Evolutionary conservation across 2,888 invertebrate species (phyloP).

Genomic region (Fabriciana adippe): DNA sequence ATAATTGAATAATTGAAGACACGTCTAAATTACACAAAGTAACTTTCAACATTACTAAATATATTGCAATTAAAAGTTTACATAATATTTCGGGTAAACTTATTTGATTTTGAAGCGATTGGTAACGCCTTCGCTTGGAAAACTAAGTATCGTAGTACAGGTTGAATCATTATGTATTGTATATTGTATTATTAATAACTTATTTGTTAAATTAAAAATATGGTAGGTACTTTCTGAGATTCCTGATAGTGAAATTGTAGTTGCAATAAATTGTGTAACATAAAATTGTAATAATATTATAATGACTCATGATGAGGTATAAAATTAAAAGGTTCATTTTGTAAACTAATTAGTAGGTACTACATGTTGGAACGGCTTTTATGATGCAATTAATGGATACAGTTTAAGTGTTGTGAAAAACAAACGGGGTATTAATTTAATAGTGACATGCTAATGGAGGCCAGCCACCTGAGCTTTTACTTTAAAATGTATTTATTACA

Average conservation of each 20-base stretch:
- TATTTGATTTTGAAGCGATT: too few species aligned
- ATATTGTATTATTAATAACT: too few species aligned
- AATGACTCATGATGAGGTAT: constrained; percentile 12
- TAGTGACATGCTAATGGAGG: constrained; percentile 66
- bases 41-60: too few species aligned
- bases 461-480: constrained; percentile 54
- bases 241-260: neutral
- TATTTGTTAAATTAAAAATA: too few species aligned
- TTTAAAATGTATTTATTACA: constrained; percentile 40
- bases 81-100: too few species aligned
- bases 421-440: constrained; percentile 67
- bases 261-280: neutral
- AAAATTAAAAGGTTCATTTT: constrained; percentile 49
- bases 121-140: too few species aligned
- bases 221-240: too few species aligned
- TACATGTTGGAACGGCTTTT: constrained; percentile 57
- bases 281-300: constrained; percentile 7
- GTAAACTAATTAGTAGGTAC: constrained; percentile 60
- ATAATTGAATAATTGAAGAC: too few species aligned
- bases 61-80: too few species aligned
- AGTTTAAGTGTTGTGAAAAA: constrained; percentile 63
- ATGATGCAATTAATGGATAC: constrained; percentile 64
- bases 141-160: too few species aligned
- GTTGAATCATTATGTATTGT: too few species aligned
- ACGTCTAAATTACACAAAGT: too few species aligned